phyloP scores from a whole-genome alignment of 2,888 invertebrate genomes.

The Ctena decussata region DNA sequence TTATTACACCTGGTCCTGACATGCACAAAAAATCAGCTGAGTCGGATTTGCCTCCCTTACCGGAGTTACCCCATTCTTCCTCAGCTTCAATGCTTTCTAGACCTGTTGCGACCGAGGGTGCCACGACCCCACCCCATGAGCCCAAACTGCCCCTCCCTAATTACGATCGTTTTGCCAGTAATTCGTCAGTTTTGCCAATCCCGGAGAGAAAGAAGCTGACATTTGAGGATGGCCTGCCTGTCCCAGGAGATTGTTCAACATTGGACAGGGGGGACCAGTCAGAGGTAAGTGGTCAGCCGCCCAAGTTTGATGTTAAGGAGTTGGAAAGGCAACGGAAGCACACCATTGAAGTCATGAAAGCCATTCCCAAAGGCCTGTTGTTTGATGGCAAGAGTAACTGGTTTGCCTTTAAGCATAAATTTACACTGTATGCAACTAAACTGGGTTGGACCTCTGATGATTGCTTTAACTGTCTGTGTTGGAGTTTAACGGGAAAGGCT shows the following conservation, averaged over 20 bases:
- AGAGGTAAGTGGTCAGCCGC: not conserved
- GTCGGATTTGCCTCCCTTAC: not conserved
- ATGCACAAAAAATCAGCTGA: not conserved
- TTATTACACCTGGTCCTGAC: not conserved
- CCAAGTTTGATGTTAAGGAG: not conserved
- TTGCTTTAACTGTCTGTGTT: not conserved
- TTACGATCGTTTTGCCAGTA: not conserved
- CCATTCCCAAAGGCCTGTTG: not conserved
- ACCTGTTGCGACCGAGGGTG: not conserved
- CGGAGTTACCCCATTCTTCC: not conserved
- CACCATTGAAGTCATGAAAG: not conserved
- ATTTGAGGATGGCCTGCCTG: not conserved
- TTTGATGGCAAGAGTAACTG: not conserved
- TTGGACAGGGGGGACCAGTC: not conserved
- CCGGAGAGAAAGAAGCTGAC: not conserved
- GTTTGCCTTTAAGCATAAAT: slow-evolving; percentile 1
- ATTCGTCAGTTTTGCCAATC: not conserved
- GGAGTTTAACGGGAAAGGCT: slow-evolving; percentile 5
- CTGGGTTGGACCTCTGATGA: not conserved
- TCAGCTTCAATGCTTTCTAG: not conserved
- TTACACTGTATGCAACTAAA: not conserved
- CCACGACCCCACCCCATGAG: not conserved
- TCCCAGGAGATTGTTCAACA: not conserved
- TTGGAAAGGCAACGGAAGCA: not conserved
- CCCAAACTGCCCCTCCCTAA: not conserved